Evolutionary conservation across 1,140 invertebrate genomes (phyloP).

Genomic region (Pachyrhynchus sulphureomaculatus): DNA sequence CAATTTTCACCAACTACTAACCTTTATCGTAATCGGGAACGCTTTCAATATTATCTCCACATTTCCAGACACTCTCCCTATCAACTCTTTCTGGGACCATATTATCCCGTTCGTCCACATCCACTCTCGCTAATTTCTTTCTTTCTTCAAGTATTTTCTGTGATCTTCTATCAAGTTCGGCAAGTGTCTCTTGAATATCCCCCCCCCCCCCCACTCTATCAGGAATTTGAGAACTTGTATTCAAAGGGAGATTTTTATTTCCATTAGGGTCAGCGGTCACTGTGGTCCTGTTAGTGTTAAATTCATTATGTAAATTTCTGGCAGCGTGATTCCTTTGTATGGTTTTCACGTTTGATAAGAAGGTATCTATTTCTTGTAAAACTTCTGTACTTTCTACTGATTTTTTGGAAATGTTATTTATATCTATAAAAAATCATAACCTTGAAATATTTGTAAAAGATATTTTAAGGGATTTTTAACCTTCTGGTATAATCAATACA

Average conservation of each 20-base stretch:
- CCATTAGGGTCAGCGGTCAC: too few relatives aligned
- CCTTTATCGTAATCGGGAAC: constrained; percentile 52
- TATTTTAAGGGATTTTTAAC: too few relatives aligned
- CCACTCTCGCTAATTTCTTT: background rate
- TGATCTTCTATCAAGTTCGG: constrained; percentile 20
- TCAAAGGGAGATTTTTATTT: too few relatives aligned
- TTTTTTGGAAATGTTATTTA: background rate
- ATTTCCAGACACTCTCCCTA: constrained; percentile 41
- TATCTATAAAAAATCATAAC: too few relatives aligned
- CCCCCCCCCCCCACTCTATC: too few relatives aligned
- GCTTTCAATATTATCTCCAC: constrained; percentile 45
- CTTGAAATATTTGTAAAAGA: too few relatives aligned
- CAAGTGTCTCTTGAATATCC: constrained; percentile 15
- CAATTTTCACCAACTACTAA: too few relatives aligned
- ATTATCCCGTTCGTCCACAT: background rate
- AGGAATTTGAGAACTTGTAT: background rate
- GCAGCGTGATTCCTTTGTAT: constrained; percentile 47
- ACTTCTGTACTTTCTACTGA: constrained; percentile 51
- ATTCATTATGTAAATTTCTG: constrained; percentile 38
- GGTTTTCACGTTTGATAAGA: constrained; percentile 56
- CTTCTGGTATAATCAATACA: too few relatives aligned
- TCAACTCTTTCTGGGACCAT: constrained; percentile 35
- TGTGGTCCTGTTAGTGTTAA: constrained; percentile 20
- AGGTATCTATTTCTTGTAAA: constrained; percentile 57
- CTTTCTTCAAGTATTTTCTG: constrained; percentile 22